Conservation (phyloP, 2,113 vertebrate species). For the Nansenia antarctica region DNA sequence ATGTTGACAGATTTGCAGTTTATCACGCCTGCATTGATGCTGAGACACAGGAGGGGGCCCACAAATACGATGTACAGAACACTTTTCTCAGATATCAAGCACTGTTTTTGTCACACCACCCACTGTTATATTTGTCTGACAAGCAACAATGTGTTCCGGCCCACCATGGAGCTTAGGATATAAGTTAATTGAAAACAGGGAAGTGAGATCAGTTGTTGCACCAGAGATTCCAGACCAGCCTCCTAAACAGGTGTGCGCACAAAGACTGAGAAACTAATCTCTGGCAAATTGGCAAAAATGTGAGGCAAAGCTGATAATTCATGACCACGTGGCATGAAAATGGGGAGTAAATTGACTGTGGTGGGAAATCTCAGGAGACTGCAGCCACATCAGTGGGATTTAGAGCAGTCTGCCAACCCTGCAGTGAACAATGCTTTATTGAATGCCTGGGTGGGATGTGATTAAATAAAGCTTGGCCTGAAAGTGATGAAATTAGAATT, state of each 20-base stretch:
- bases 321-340: constrained; percentile 42
- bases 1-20: constrained; percentile 19
- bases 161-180: constrained; percentile 26
- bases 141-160: constrained; percentile 33
- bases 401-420: constrained; percentile 4
- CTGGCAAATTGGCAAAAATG: constrained; percentile 28
- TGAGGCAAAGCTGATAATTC: constrained; percentile 36
- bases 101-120: constrained; percentile 32
- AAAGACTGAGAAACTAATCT: constrained; percentile 42
- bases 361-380: constrained; percentile 33
- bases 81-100: constrained; percentile 32
- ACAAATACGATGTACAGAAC: constrained; percentile 8
- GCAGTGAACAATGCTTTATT: constrained; percentile 34
- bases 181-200: background rate
- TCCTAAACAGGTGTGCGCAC: constrained; percentile 45
- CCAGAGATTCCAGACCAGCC: background rate
- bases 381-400: constrained; percentile 31
- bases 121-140: constrained; percentile 43
- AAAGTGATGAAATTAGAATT: constrained; percentile 45
- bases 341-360: constrained; percentile 34
- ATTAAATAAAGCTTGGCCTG: constrained; percentile 36
- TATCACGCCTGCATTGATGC: constrained; percentile 4
- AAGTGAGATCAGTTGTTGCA: constrained; percentile 30
- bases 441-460: constrained; percentile 40
- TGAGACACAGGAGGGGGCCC: constrained; percentile 3